phyloP scores from a whole-genome alignment of 1,140 invertebrate genomes.

The Lucilia cuprina region DNA sequence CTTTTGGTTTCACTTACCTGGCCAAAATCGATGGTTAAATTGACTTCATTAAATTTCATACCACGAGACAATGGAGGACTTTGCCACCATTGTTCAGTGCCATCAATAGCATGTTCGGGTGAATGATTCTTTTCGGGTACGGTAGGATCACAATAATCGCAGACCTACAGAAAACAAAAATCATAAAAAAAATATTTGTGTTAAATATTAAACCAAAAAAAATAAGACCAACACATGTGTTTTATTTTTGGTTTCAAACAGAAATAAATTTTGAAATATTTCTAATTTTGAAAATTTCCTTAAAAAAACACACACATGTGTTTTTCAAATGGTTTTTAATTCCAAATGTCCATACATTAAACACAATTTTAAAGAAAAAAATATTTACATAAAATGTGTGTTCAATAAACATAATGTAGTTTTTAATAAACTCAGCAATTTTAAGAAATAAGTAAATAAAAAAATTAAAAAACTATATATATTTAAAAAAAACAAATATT shows the following conservation, averaged over 20 bases:
- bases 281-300: not conserved
- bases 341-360: too few relatives aligned
- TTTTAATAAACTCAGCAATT: too few relatives aligned
- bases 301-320: not conserved
- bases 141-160: constrained; percentile 88
- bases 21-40: constrained; percentile 95
- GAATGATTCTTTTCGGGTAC: constrained; percentile 81
- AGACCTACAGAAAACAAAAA: constrained; percentile 71
- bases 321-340: not conserved
- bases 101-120: constrained; percentile 91
- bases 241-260: not conserved
- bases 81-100: constrained; percentile 96
- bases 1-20: constrained; percentile 72
- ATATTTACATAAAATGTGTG: not conserved
- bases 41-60: constrained; percentile 96
- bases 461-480: not conserved
- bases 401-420: too few relatives aligned
- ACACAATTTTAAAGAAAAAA: too few relatives aligned
- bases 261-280: not conserved
- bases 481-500: not conserved
- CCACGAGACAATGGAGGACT: constrained; percentile 96
- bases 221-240: constrained; percentile 8
- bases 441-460: not conserved
- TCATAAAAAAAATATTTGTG: not conserved
- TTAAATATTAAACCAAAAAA: constrained; percentile 13